Evolutionary conservation across 2,888 invertebrate genomes (phyloP).

Genomic region (Zelleria hepariella): DNA sequence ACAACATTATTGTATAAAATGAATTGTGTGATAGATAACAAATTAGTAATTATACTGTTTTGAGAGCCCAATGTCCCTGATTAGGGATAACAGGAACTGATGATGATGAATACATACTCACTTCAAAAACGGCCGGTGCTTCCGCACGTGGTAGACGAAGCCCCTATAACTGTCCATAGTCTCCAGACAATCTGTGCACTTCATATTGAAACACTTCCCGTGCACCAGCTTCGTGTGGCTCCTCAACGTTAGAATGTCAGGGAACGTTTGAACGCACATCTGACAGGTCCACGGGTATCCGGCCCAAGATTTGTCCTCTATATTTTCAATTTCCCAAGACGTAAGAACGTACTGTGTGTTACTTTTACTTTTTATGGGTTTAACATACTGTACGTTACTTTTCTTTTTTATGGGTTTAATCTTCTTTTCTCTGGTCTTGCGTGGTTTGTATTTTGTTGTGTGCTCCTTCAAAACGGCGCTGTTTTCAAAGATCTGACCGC

Average conservation of each 20-base stretch:
- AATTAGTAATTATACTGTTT: too few relatives aligned
- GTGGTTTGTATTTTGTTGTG: not conserved
- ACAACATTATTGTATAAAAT: too few relatives aligned
- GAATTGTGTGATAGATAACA: too few relatives aligned
- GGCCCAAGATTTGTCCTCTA: not conserved
- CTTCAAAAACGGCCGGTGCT: constrained; percentile 63
- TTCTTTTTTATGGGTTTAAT: not conserved
- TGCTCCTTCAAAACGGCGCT: not conserved
- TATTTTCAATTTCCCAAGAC: not conserved
- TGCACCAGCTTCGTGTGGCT: constrained; percentile 65
- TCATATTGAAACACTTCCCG: constrained; percentile 63
- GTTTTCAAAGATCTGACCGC: not conserved
- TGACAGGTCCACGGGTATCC: constrained; percentile 1
- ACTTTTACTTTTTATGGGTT: not conserved
- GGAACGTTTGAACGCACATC: not conserved
- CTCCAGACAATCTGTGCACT: constrained; percentile 72
- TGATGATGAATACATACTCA: constrained; percentile 17
- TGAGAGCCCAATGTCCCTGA: too few relatives aligned
- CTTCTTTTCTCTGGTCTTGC: not conserved
- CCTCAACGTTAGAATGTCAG: constrained; percentile 26
- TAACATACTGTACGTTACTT: too few relatives aligned
- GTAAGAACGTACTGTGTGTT: not conserved
- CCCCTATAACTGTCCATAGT: constrained; percentile 69
- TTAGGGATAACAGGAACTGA: too few relatives aligned
- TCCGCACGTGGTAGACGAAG: constrained; percentile 68